phyloP scores from a whole-genome alignment of 2,113 vertebrate species.

The Toxotes chatareus region DNA sequence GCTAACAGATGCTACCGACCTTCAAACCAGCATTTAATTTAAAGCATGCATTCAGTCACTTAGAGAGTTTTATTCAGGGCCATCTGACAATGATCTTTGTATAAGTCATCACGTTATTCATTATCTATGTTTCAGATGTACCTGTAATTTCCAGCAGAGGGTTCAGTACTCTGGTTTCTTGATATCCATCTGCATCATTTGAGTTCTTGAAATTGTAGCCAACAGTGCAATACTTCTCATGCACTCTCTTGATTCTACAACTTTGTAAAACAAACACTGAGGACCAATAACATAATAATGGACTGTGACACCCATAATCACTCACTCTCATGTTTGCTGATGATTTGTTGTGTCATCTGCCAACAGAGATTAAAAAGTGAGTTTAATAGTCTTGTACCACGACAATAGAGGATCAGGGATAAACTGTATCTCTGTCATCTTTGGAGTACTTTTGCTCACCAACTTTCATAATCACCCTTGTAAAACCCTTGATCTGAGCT shows the following conservation, averaged over 20 bases:
- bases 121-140: neutral
- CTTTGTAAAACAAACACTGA: neutral
- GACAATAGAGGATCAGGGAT: constrained; percentile 39
- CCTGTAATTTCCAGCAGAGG: neutral
- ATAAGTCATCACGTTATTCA: constrained; percentile 1
- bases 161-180: neutral
- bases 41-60: neutral
- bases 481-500: constrained; percentile 65
- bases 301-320: neutral
- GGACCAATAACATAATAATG: neutral
- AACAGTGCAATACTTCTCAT: neutral
- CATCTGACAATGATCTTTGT: neutral
- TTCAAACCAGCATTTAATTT: neutral
- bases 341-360: constrained; percentile 27
- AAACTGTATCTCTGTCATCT: constrained; percentile 54
- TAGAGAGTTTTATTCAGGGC: neutral
- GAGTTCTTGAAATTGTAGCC: neutral
- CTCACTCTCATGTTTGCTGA: constrained; percentile 9
- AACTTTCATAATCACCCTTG: constrained; percentile 69
- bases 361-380: constrained; percentile 25
- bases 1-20: neutral
- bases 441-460: constrained; percentile 38
- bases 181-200: neutral
- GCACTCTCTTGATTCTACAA: neutral
- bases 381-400: constrained; percentile 14